phyloP scores from a whole-genome alignment of 2,797 vertebrate species.

The Cuniculus paca region DNA sequence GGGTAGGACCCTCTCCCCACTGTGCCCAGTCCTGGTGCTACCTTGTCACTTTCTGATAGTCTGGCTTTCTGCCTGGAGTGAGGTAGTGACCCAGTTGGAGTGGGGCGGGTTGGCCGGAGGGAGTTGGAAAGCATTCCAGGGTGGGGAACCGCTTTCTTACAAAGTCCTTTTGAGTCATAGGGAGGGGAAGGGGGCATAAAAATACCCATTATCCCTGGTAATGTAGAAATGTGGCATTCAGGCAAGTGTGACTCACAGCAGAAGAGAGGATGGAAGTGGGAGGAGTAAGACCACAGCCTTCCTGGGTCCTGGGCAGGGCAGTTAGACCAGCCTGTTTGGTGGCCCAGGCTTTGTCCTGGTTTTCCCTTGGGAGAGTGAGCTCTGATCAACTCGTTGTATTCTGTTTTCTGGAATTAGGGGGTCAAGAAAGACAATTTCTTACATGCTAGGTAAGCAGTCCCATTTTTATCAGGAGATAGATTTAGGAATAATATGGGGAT shows the following conservation, averaged over 20 bases:
- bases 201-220: not conserved
- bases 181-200: not conserved
- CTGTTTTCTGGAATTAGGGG: not conserved
- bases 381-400: not conserved
- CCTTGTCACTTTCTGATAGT: not conserved
- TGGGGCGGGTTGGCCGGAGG: not conserved
- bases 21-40: not conserved
- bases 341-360: not conserved
- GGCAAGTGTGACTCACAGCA: not conserved
- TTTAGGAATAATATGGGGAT: not conserved
- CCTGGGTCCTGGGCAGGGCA: fast-evolving
- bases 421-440: not conserved
- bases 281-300: not conserved
- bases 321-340: no score
- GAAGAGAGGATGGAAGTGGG: not conserved
- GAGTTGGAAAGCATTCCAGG: not conserved
- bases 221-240: not conserved
- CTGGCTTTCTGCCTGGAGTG: slow-evolving; percentile 14
- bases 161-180: slow-evolving; percentile 32
- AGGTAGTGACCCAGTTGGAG: not conserved
- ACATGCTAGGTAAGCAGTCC: not conserved
- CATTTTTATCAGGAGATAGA: not conserved
- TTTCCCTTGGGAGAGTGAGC: not conserved
- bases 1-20: not conserved
- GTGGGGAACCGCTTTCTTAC: not conserved